Base-by-base conservation (phyloP, 2,888 invertebrate genomes). In the Pseudococcus jackbeardsleyi region DNA sequence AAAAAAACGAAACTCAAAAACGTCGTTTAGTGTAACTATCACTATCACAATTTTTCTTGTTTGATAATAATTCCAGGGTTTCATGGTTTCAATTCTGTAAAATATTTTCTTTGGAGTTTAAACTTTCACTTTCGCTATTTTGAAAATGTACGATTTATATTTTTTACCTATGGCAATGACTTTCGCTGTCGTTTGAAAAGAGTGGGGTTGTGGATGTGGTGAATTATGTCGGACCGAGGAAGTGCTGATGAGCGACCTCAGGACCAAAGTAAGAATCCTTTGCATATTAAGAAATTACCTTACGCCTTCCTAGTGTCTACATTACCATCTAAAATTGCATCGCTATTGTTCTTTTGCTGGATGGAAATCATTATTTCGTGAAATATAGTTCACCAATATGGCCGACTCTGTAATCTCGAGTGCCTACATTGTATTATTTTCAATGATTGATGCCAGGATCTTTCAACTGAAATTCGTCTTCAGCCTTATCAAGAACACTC, bases 191-290 rank as follows among this genome's bases (percentile, higher is more conserved):
- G 88, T 88, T 88, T 88, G 89, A 89, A 86, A 88, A 89, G 89
- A 89, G 89, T 89, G 89, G 88, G 89, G 89, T 89, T 89, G 89
- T 82, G 89, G 89, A 86, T 89, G 84, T 89, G 89, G 89, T 89
- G 89, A 89, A 89, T 89, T 90, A 91, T 91, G 91, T 91, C 91
- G 91, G 91, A 91, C 91, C 91, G 91, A 90, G 91, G 91, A 90
- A 91, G 91, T 90, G 91, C 91, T 90, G 91, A 91, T 91, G 91
- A 91, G 89, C 91, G 91, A 90, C 91, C 91, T 90, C 91, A 91
- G 90, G 91, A 91, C 90, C 91, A 91, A 91, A 91, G 91, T 91
- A 91, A 91, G 91, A 89, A 85, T 46, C 68, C 77, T 46, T 89
- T 89, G 50, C 46, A 64, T 64, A 46, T 84, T 88, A 26, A 26